phyloP scores from a whole-genome alignment of 2,113 vertebrate species.

The Centropus bengalensis region DNA sequence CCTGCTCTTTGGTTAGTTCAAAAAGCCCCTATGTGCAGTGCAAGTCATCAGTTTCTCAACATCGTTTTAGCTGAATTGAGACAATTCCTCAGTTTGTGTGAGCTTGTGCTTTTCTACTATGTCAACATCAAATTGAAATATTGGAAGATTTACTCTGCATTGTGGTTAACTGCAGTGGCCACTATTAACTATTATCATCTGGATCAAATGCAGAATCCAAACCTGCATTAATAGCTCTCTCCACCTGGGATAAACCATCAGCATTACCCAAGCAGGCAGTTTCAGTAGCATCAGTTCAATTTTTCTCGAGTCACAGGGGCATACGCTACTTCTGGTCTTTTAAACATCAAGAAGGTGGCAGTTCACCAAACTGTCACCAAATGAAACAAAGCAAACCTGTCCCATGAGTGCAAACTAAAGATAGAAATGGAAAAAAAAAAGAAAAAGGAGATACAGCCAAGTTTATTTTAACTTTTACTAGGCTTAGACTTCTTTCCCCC shows the following conservation, averaged over 20 bases:
- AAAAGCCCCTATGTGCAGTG: not conserved
- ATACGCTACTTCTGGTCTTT: not conserved
- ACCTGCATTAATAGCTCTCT: not conserved
- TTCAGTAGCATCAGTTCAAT: not conserved
- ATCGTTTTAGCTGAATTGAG: not conserved
- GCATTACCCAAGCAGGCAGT: not conserved
- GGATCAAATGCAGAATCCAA: constrained; percentile 1
- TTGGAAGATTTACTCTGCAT: not conserved
- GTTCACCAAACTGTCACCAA: not conserved
- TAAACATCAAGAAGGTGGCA: not conserved
- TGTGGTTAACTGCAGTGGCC: not conserved
- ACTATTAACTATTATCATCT: not conserved
- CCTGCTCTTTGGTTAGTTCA: fast-evolving
- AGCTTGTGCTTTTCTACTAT: not conserved
- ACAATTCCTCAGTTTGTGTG: not conserved
- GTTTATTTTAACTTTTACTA: not conserved
- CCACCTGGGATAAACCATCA: not conserved
- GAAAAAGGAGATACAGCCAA: not conserved
- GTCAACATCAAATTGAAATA: not conserved
- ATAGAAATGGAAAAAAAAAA: not conserved
- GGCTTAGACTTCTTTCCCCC: not conserved
- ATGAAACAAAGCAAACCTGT: not conserved
- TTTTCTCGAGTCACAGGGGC: not conserved
- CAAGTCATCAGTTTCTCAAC: not conserved
- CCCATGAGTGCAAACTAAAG: not conserved